A percentile compares a stretch with the other conserved stretches of the same genome.
These are phyloP conservation scores for Diadumene lineata DNA, from an alignment of 92 coral and sea anemone genomes.

Conservation along the genomic window DNA sequence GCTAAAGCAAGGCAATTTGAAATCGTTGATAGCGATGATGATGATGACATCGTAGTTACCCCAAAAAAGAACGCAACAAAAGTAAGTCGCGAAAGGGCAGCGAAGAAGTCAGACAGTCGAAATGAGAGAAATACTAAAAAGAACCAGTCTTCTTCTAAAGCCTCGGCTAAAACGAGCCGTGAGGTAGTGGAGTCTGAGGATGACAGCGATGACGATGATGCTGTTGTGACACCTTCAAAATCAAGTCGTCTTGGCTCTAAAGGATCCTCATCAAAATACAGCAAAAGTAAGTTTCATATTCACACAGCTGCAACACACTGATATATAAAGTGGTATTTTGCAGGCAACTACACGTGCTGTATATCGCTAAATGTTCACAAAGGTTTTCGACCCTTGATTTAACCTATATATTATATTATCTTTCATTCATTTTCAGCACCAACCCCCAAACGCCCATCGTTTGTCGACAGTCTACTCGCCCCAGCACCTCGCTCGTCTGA, in stretches of 20 bases:
- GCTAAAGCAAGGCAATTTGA: conserved; percentile 34
- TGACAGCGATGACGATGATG: conserved; percentile 35
- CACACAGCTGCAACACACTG: too few species aligned
- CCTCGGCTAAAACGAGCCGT: conserved; percentile 5
- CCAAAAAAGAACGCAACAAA: conserved; percentile 14
- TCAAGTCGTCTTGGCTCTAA: background rate
- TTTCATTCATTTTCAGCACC: background rate
- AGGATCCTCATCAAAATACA: conserved; percentile 4
- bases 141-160: conserved; percentile 3
- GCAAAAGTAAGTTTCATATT: conserved; percentile 13
- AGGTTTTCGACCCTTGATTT: background rate
- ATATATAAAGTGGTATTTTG: too few species aligned
- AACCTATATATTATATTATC: background rate
- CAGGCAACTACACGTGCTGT: too few species aligned
- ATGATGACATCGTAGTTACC: conserved; percentile 56
- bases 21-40: conserved; percentile 75
- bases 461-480: conserved; percentile 19
- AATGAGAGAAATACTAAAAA: background rate
- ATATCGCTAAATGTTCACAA: background rate
- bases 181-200: conserved; percentile 47
- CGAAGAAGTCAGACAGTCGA: background rate
- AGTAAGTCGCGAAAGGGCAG: background rate
- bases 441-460: conserved; percentile 3
- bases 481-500: conserved; percentile 15
- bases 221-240: conserved; percentile 21